Evolutionary conservation across 1,140 invertebrate genomes (phyloP), one percentile per base, ranked within the genome.

Genomic region (Tenebrio molitor): DNA sequence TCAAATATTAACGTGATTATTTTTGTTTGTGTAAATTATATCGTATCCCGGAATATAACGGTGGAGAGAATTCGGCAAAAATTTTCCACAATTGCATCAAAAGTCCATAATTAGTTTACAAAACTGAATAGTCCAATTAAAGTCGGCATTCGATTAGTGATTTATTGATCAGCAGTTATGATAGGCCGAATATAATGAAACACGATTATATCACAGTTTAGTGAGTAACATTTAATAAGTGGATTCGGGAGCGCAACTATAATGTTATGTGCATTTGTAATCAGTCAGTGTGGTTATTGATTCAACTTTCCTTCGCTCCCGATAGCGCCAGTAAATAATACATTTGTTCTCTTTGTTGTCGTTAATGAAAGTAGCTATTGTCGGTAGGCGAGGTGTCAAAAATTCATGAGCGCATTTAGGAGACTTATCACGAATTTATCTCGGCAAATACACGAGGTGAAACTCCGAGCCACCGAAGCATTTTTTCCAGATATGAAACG

Each of bases 181-280:
- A 50, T 21, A 10, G 17, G 44, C 8, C 17, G 4, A 50, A 50
- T 50, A 50, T 50, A 21, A 50, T 50, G 44, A 50, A 50, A 50
- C 44, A n/a, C 19, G 44, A 50, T 50, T 17, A n/a, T 50, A 50
- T 50, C 44, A 21, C n/a, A 17, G 16, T 17, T 19, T 6, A 50
- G 17, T 21, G 2, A 50, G 21, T 50, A 17, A 50, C 44, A 39
- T 39, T 58, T 58, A 58, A 58, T 29, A 58, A 58, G 50, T 58
- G n/a, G 12, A 12, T 29, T 58, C 12, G 1, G 29, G 12, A 58
- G 15, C 3, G 50, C 50, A 25, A 8, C n/a, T 58, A 58, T 58
- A 23, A 25, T 15, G 50, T 25, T 58, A 58, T 17, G 23, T 58
- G 23, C 50, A 58, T 58, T 25, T 58, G 50, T 58, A 58, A 58